Evolutionary conservation across 2,797 vertebrate genomes (phyloP).

Genomic region (Sorex maritimensis): DNA sequence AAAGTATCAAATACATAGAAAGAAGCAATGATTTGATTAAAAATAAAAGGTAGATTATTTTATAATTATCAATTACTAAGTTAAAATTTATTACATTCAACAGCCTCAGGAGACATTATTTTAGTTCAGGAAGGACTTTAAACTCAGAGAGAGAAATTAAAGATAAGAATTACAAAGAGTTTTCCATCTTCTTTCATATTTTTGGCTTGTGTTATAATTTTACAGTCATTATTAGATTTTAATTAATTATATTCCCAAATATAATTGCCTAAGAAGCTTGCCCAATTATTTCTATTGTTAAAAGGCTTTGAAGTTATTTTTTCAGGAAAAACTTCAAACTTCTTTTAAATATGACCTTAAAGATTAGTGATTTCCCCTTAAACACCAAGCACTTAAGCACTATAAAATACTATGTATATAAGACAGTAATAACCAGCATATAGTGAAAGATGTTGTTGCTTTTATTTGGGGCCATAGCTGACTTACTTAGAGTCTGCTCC

Average conservation of each 20-base stretch:
- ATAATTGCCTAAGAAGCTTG: constrained; percentile 29
- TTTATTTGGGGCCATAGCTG: too few species aligned
- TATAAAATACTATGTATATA: not conserved
- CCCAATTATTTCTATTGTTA: constrained; percentile 29
- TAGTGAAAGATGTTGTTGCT: too few species aligned
- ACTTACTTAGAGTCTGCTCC: too few species aligned
- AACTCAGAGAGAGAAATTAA: constrained; percentile 70
- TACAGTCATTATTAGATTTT: constrained; percentile 27
- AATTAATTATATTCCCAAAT: constrained; percentile 42
- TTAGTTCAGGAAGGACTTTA: constrained; percentile 63
- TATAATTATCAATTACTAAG: constrained; percentile 72
- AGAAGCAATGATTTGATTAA: constrained; percentile 58
- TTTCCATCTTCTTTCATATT: constrained; percentile 45
- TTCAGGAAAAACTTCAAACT: not conserved
- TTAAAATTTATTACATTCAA: constrained; percentile 70
- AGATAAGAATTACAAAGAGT: constrained; percentile 67
- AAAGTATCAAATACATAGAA: constrained; percentile 40
- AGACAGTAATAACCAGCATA: not conserved
- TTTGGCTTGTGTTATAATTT: constrained; percentile 42
- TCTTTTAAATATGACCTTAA: constrained; percentile 1
- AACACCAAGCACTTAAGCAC: not conserved
- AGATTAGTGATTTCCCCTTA: not conserved
- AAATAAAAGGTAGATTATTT: constrained; percentile 64
- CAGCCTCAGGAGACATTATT: constrained; percentile 68
- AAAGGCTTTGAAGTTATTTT: constrained; percentile 6